Percentiles rank a stretch among this genome's conserved stretches.
Evolutionary conservation across 1,140 invertebrate genomes (phyloP).

Genomic region (Lamellibrachia luymesi): DNA sequence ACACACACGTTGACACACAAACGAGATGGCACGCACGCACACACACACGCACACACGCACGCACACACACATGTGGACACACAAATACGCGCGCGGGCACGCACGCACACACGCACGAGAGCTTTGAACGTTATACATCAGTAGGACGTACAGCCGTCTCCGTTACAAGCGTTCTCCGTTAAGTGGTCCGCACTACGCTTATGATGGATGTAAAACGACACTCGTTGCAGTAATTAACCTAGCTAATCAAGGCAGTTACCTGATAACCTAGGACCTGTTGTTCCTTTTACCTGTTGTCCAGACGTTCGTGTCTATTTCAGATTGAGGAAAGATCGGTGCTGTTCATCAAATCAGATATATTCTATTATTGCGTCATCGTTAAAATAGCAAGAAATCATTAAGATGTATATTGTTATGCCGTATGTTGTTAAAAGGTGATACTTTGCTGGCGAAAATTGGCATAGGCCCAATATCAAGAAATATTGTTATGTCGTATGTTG

Average conservation of each 20-base stretch:
- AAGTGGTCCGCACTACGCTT: background rate
- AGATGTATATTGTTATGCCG: too few relatives aligned
- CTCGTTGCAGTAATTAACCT: background rate
- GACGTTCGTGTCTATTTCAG: background rate
- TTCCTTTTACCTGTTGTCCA: background rate
- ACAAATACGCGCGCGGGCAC: too few relatives aligned
- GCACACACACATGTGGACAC: too few relatives aligned
- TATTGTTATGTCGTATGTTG: too few relatives aligned
- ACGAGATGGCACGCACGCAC: too few relatives aligned
- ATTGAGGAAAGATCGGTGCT: background rate
- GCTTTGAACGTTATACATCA: background rate
- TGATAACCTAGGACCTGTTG: background rate
- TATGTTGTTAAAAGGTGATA: too few relatives aligned
- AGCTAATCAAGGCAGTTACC: background rate
- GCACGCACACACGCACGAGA: background rate
- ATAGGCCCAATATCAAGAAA: too few relatives aligned
- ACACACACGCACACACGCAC: too few relatives aligned
- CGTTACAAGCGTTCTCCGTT: background rate
- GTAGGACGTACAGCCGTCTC: background rate
- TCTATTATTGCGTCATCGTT: too few relatives aligned
- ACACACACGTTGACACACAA: too few relatives aligned
- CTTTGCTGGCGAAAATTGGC: too few relatives aligned
- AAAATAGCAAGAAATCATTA: too few relatives aligned
- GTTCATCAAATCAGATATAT: background rate
- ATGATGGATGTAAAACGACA: background rate